Conservation (phyloP, 2,888 invertebrate genomes). For the Tinea semifulvella region DNA sequence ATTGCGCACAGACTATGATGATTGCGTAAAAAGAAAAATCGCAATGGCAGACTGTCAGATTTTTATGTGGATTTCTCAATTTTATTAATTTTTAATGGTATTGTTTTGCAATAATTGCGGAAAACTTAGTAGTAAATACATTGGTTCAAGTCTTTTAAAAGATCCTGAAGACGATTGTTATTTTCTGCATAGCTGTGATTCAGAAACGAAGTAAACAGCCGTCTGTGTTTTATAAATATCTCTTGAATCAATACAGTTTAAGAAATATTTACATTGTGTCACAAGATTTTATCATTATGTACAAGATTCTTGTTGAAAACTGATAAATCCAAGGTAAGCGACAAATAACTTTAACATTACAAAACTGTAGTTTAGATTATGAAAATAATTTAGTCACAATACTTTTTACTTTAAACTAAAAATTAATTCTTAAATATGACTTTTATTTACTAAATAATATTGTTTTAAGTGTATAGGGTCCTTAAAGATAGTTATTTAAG, state of each 20-base stretch:
- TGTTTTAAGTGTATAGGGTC: neutral
- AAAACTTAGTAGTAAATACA: neutral
- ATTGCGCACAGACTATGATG: too few relatives aligned
- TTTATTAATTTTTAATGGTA: constrained; percentile 4
- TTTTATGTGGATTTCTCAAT: neutral
- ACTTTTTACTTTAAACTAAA: too few relatives aligned
- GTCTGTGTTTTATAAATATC: constrained; percentile 7
- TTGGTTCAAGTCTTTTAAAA: neutral
- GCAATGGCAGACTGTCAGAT: constrained; percentile 12
- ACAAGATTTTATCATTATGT: constrained; percentile 4
- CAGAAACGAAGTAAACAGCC: neutral
- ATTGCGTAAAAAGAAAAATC: neutral
- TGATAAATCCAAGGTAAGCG: constrained; percentile 5
- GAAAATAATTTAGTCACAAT: too few relatives aligned
- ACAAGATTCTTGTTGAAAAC: neutral
- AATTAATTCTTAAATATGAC: too few relatives aligned
- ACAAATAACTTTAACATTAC: neutral
- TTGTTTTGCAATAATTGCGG: constrained; percentile 1
- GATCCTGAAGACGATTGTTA: neutral
- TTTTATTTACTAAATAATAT: neutral
- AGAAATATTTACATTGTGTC: constrained; percentile 40
- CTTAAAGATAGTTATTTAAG: neutral
- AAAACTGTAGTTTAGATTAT: too few relatives aligned
- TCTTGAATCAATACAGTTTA: constrained; percentile 42
- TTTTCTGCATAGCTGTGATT: neutral